These are phyloP conservation scores for pig (Sus scrofa) DNA, from an alignment of 2,113 vertebrate genomes.

Conservation along the genomic window DNA sequence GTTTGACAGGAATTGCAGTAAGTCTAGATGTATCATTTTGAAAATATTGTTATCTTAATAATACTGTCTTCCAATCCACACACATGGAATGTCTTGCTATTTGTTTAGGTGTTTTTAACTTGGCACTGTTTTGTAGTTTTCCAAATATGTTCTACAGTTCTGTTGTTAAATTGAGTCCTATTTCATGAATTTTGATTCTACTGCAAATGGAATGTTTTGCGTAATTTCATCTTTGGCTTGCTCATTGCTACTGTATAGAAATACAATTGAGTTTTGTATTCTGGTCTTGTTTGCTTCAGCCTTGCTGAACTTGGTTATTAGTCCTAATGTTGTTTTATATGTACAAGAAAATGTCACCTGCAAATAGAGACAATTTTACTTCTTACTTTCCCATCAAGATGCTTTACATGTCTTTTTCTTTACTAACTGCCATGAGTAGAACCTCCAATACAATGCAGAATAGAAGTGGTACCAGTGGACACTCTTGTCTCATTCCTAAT, in stretches of 20 bases:
- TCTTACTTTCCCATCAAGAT: background rate
- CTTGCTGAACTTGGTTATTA: background rate
- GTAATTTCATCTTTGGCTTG: background rate
- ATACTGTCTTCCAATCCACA: background rate
- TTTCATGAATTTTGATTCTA: background rate
- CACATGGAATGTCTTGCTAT: background rate
- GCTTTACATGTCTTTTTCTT: background rate
- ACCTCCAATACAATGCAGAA: background rate
- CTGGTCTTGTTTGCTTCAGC: background rate
- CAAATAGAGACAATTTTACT: background rate
- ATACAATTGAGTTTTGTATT: background rate
- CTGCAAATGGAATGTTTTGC: background rate
- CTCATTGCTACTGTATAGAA: background rate
- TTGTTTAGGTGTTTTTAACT: background rate
- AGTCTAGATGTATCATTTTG: background rate
- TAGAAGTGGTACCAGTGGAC: background rate
- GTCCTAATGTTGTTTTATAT: background rate
- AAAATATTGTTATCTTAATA: background rate
- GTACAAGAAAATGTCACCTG: background rate
- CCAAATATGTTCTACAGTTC: background rate
- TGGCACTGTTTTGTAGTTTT: background rate
- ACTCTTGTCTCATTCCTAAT: background rate
- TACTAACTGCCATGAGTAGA: background rate
- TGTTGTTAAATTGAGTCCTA: background rate
- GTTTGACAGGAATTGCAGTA: background rate